These are phyloP conservation scores for Remorina albescens DNA, from an alignment of 2,797 vertebrate genomes.

Conservation along the genomic window DNA sequence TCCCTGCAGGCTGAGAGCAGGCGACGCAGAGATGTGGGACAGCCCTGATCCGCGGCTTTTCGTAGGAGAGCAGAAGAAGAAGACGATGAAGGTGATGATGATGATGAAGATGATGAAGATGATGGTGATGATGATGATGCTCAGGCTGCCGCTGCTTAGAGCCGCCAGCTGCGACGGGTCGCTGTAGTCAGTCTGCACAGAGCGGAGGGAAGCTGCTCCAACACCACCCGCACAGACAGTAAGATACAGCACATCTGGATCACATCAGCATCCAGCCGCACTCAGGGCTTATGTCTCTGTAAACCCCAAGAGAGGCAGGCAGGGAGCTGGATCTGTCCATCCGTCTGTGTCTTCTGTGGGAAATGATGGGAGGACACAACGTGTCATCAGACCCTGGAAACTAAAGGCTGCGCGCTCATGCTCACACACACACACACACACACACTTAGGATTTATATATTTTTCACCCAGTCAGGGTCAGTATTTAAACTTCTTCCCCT, in stretches of 20 bases:
- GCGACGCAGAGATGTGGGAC: slow-evolving; percentile 65
- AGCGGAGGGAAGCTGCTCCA: slow-evolving; percentile 53
- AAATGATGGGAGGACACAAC: slow-evolving; percentile 31
- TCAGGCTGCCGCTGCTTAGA: slow-evolving; percentile 54
- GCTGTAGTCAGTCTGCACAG: slow-evolving; percentile 65
- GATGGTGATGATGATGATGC: slow-evolving; percentile 42
- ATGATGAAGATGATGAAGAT: slow-evolving; percentile 52
- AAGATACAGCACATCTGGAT: slow-evolving; percentile 69
- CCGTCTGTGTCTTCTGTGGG: slow-evolving; percentile 10
- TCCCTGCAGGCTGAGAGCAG: slow-evolving; percentile 61
- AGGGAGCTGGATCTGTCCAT: slow-evolving; percentile 3
- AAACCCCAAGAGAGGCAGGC: slow-evolving; percentile 23
- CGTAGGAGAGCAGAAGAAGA: slow-evolving; percentile 59
- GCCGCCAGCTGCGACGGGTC: slow-evolving; percentile 65
- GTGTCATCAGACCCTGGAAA: slow-evolving; percentile 21
- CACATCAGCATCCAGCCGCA: slow-evolving; percentile 39
- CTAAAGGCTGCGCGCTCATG: background rate
- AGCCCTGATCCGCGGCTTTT: slow-evolving; percentile 57
- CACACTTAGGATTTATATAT: slow-evolving; percentile 26
- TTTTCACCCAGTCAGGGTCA: slow-evolving; percentile 25
- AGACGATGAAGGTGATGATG: slow-evolving; percentile 54
- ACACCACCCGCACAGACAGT: slow-evolving; percentile 65
- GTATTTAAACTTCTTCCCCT: slow-evolving; percentile 22
- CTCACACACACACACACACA: background rate
- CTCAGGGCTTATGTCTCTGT: slow-evolving; percentile 17